phyloP scores from a whole-genome alignment of 2,888 invertebrate species.

The Creontiades dilutus region DNA sequence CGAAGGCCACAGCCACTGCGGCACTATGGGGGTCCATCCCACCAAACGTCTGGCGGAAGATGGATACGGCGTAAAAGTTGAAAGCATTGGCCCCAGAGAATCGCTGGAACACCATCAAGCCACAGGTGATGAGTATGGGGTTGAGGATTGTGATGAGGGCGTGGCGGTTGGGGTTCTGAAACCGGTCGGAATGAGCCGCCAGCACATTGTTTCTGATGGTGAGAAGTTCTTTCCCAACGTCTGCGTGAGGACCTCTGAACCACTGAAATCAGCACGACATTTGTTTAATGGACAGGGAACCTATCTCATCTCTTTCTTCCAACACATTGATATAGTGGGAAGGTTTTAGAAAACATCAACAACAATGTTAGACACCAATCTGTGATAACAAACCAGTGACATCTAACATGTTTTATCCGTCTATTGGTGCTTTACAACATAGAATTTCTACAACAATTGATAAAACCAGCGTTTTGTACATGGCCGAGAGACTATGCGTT shows the following conservation, averaged over 20 bases:
- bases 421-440: no score
- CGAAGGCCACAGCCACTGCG: conserved; percentile 91
- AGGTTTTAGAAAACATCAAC: no score
- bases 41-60: conserved; percentile 90
- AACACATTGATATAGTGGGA: no score
- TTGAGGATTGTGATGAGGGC: conserved; percentile 80
- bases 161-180: conserved; percentile 74
- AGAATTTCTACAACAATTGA: no score
- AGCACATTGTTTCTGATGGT: conserved; percentile 85
- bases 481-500: no score
- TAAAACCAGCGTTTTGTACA: no score
- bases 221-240: conserved; percentile 87
- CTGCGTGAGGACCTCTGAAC: conserved; percentile 90
- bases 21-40: conserved; percentile 90
- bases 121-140: conserved; percentile 90
- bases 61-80: conserved; percentile 91
- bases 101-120: conserved; percentile 79
- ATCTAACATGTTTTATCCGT: no score
- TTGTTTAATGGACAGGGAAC: background rate
- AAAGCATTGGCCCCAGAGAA: conserved; percentile 89
- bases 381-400: no score
- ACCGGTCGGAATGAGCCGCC: conserved; percentile 77
- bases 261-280: conserved; percentile 81
- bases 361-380: no score
- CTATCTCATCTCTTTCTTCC: no score